A percentile compares a stretch with the other conserved stretches of the same genome.
Evolutionary conservation across 2,113 vertebrate species (phyloP).

Genomic region (Scolopax mira): DNA sequence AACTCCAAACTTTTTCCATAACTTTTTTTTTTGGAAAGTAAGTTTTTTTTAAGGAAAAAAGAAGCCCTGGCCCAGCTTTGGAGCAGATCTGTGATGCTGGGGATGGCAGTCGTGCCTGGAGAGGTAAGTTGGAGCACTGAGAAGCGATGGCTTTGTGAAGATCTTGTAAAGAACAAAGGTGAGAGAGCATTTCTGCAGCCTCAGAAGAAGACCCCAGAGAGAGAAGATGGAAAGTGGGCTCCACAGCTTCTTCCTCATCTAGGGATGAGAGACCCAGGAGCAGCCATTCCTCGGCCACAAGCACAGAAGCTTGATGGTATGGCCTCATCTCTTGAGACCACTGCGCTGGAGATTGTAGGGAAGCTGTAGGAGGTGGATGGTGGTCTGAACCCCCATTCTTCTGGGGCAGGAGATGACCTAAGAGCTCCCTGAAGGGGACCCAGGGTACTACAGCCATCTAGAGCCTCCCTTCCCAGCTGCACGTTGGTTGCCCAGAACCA

Average conservation of each 20-base stretch:
- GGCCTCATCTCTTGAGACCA: accelerated
- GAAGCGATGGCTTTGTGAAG: not conserved
- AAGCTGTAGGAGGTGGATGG: accelerated
- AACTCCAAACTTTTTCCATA: not conserved
- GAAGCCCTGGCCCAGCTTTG: not conserved
- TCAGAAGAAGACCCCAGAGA: not conserved
- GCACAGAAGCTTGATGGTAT: accelerated
- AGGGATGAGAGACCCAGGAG: no score
- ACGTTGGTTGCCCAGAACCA: not conserved
- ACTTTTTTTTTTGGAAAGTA: not conserved
- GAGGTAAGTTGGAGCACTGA: not conserved
- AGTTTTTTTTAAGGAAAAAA: not conserved
- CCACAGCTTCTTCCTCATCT: not conserved
- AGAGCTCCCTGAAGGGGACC: no score
- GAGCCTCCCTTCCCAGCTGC: not conserved
- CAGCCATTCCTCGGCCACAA: accelerated
- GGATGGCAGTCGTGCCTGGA: not conserved
- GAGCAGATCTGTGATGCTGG: not conserved
- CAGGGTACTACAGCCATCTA: not conserved
- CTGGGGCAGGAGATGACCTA: not conserved
- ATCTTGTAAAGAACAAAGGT: not conserved
- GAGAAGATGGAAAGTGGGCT: not conserved
- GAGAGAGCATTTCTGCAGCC: not conserved
- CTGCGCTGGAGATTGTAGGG: accelerated
- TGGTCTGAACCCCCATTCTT: not conserved